Percentiles rank a stretch among this genome's conserved stretches.
phyloP scores from a whole-genome alignment of 2,888 invertebrate genomes.

The Chelonus formosanus region DNA sequence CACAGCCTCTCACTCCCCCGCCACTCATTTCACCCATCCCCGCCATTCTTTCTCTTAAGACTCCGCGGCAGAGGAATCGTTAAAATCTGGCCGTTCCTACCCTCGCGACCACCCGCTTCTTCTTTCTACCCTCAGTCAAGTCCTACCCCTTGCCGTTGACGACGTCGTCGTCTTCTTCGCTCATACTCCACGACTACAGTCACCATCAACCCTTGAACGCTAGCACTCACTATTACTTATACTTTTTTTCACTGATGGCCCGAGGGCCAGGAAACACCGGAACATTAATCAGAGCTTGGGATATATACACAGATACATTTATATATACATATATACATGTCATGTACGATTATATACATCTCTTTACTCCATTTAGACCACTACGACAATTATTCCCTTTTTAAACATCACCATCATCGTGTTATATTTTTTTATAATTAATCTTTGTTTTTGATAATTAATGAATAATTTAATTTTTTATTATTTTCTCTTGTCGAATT shows the following conservation, averaged over 20 bases:
- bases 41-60: constrained; percentile 65
- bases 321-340: no score
- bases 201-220: constrained; percentile 62
- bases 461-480: background rate
- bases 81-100: constrained; percentile 66
- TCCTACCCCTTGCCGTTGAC: constrained; percentile 33
- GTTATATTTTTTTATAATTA: constrained; percentile 15
- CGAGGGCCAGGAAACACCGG: constrained; percentile 26
- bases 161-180: constrained; percentile 51
- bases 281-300: constrained; percentile 31
- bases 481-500: no score
- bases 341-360: background rate
- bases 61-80: constrained; percentile 66
- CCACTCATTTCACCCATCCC: constrained; percentile 43
- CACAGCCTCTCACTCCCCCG: constrained; percentile 30
- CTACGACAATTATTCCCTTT: constrained; percentile 15
- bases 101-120: constrained; percentile 34
- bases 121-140: constrained; percentile 31
- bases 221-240: constrained; percentile 60
- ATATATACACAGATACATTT: constrained; percentile 3
- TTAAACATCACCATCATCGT: background rate
- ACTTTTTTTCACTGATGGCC: constrained; percentile 11
- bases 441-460: constrained; percentile 24
- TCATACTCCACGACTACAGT: constrained; percentile 61
- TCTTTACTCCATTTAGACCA: constrained; percentile 7